A percentile compares a stretch with the other conserved stretches of the same genome.
Evolutionary conservation across 2,888 invertebrate species (phyloP).

Genomic region (Microdon myrmicae): DNA sequence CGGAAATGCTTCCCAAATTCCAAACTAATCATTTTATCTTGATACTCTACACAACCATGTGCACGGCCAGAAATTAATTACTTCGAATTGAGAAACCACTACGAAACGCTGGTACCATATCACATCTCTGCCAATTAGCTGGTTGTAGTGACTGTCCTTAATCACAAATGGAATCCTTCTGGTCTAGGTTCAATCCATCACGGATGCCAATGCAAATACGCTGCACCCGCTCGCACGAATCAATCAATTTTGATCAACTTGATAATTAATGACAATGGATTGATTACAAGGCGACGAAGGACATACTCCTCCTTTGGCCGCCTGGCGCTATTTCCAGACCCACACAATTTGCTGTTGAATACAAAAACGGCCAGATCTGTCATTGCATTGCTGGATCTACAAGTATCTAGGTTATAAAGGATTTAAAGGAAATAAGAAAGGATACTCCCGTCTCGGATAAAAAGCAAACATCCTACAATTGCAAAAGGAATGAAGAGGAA

Average conservation of each 20-base stretch:
- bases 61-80: constrained; percentile 41
- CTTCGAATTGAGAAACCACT: constrained; percentile 30
- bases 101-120: constrained; percentile 13
- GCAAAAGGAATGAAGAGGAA: neutral
- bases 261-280: constrained; percentile 29
- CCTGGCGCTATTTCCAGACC: neutral
- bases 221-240: constrained; percentile 10
- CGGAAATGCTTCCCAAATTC: too few species aligned
- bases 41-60: too few species aligned
- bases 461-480: constrained; percentile 15
- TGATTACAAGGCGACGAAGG: neutral
- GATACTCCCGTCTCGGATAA: constrained; percentile 9
- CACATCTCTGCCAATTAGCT: constrained; percentile 20
- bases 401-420: too few species aligned
- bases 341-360: too few species aligned
- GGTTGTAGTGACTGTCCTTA: constrained; percentile 3
- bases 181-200: neutral
- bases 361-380: too few species aligned
- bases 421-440: too few species aligned
- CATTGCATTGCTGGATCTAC: too few species aligned
- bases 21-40: too few species aligned
- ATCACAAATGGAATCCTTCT: constrained; percentile 6
- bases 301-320: neutral
- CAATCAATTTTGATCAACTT: constrained; percentile 31
- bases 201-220: constrained; percentile 7